Evolutionary conservation across 1,140 invertebrate genomes (phyloP).

Genomic region (Temnothorax nylanderi): DNA sequence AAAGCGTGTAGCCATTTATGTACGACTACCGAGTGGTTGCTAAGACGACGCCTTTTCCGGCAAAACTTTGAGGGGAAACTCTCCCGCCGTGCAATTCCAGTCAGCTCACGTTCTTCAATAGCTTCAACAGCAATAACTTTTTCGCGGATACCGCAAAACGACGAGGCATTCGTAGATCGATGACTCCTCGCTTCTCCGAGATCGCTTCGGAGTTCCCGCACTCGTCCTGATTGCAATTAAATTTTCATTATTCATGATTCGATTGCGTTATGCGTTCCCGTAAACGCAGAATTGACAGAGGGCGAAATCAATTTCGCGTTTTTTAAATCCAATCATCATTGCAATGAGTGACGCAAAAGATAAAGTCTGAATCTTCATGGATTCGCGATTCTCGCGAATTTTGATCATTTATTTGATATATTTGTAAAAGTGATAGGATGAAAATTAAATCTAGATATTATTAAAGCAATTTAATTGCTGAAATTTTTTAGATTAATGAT

Average conservation of each 20-base stretch:
- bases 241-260: conserved; percentile 45
- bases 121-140: conserved; percentile 61
- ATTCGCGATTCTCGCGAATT: background rate
- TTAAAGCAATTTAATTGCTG: background rate
- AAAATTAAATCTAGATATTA: background rate
- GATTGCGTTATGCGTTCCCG: conserved; percentile 1
- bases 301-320: background rate
- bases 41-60: conserved; percentile 51
- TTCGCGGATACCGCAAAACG: conserved; percentile 54
- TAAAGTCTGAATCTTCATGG: background rate
- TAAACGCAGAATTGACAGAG: background rate
- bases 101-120: conserved; percentile 60
- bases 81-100: conserved; percentile 37
- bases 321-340: background rate
- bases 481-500: background rate
- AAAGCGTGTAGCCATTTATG: conserved; percentile 46
- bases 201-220: background rate
- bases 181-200: conserved; percentile 27
- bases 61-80: conserved; percentile 40
- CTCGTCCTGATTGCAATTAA: conserved; percentile 35
- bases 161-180: conserved; percentile 47
- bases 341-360: background rate
- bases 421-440: background rate
- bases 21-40: conserved; percentile 38
- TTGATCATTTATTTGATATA: background rate